These are phyloP conservation scores for Gadus macrocephalus DNA, from an alignment of 2,113 vertebrate genomes.

Conservation along the genomic window DNA sequence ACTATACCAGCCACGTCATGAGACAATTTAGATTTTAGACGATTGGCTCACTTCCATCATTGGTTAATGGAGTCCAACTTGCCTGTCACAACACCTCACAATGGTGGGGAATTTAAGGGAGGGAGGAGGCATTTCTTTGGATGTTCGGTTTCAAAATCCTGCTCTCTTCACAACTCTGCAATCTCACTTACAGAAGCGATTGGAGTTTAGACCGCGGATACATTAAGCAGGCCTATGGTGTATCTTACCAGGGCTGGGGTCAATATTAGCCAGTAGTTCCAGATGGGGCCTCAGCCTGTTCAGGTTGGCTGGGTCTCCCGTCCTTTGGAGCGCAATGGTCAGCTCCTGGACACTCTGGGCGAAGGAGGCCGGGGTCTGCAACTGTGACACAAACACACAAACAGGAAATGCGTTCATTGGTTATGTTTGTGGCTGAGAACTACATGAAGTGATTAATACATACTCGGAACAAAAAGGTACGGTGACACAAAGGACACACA, in stretches of 20 bases:
- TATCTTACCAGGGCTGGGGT: slow-evolving; percentile 91
- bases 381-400: slow-evolving; percentile 66
- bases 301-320: slow-evolving; percentile 96
- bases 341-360: slow-evolving; percentile 98
- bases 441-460: background rate
- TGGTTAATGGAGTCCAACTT: too few relatives aligned
- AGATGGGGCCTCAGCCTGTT: slow-evolving; percentile 93
- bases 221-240: background rate
- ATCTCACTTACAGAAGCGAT: too few relatives aligned
- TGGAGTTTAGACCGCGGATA: background rate
- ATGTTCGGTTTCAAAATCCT: too few relatives aligned
- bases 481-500: background rate
- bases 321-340: slow-evolving; percentile 96
- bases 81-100: too few relatives aligned
- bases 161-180: too few relatives aligned
- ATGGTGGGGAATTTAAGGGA: too few relatives aligned
- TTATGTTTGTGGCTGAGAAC: background rate
- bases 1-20: too few relatives aligned
- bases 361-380: slow-evolving; percentile 98
- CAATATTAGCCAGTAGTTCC: slow-evolving; percentile 94
- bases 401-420: background rate
- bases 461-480: background rate
- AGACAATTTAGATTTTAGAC: too few relatives aligned
- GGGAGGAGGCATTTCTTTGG: too few relatives aligned
- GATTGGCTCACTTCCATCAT: too few relatives aligned